Conservation (phyloP, 2,113 vertebrate genomes). For the Mungos mungo region DNA sequence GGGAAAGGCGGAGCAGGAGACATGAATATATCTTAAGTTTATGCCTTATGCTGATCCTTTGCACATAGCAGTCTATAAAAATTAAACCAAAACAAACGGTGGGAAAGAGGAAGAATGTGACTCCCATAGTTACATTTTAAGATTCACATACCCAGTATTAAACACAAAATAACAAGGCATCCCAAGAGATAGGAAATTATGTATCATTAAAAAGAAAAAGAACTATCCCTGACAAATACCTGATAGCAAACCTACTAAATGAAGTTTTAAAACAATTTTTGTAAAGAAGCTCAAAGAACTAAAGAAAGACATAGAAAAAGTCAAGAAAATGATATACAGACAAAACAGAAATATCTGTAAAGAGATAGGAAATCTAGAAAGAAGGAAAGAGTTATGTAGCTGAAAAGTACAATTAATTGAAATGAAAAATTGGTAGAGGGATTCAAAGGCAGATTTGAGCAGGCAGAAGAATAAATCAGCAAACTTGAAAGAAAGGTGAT, state of each 20-base stretch:
- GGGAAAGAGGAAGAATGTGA: neutral
- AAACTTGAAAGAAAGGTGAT: neutral
- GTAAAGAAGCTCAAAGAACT: neutral
- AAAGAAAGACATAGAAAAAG: neutral
- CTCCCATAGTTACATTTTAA: neutral
- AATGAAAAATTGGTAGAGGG: neutral
- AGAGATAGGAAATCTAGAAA: neutral
- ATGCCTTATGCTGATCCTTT: neutral
- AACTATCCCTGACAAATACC: neutral
- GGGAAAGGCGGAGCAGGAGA: neutral
- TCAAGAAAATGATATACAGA: neutral
- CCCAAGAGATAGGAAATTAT: neutral
- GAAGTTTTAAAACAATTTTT: neutral
- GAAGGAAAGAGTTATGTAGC: neutral
- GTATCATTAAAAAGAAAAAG: neutral
- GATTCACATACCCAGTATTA: neutral
- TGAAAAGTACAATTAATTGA: neutral
- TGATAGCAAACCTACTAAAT: neutral
- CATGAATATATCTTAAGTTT: neutral
- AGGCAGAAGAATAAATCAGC: neutral
- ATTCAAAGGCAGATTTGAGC: neutral
- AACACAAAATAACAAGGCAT: neutral
- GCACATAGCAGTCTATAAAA: neutral
- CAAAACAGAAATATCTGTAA: neutral
- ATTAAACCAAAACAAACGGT: neutral